phyloP scores from a whole-genome alignment of 2,113 vertebrate genomes.

The Otis tarda region DNA sequence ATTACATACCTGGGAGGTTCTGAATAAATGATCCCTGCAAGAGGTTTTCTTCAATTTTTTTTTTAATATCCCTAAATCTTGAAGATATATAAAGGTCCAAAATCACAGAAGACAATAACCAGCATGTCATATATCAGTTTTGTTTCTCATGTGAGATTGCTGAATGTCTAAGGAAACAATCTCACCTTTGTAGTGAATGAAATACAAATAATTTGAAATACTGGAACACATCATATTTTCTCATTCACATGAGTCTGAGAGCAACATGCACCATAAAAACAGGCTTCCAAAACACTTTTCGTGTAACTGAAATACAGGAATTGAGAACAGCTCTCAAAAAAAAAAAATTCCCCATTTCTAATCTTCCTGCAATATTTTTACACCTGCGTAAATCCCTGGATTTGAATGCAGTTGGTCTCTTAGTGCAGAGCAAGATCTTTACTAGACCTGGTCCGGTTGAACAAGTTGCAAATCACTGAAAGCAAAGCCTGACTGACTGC shows the following conservation, averaged over 20 bases:
- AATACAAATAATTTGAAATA: slow-evolving; percentile 41
- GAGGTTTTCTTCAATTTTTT: neutral
- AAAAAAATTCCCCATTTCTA: neutral
- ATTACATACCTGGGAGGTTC: slow-evolving; percentile 30
- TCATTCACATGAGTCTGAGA: neutral
- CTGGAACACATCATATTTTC: neutral
- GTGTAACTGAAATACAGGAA: neutral
- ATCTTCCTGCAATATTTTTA: neutral
- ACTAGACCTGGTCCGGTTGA: neutral
- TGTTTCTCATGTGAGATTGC: slow-evolving; percentile 22
- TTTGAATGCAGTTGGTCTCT: neutral
- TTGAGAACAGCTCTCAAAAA: neutral
- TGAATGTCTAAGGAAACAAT: slow-evolving; percentile 37
- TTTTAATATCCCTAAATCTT: slow-evolving; percentile 29
- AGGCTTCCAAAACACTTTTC: slow-evolving; percentile 11
- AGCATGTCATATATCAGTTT: slow-evolving; percentile 21
- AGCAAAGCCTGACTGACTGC: neutral
- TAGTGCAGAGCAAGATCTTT: neutral
- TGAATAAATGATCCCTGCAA: slow-evolving; percentile 54
- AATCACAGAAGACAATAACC: slow-evolving; percentile 23
- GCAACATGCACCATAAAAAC: neutral
- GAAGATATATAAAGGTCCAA: slow-evolving; percentile 5
- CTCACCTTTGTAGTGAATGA: neutral
- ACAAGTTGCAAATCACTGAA: fast-evolving
- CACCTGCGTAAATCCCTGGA: neutral